phyloP scores from a whole-genome alignment of 1,140 invertebrate species.

The Triops longicaudatus region DNA sequence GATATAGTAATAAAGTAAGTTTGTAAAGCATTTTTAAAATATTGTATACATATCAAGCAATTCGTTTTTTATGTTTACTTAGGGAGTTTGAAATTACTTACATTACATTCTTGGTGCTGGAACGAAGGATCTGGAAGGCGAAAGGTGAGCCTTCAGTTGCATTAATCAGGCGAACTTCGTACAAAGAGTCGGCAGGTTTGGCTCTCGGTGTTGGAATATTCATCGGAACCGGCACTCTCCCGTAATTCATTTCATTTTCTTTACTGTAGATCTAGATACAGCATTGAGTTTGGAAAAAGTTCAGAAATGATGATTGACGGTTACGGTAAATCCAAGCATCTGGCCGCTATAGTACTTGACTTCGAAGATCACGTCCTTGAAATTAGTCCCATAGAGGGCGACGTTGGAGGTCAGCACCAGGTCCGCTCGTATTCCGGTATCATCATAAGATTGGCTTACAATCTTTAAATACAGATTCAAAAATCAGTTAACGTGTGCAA shows the following conservation, averaged over 20 bases:
- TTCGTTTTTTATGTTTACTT: too few relatives aligned
- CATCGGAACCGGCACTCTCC: slow-evolving; percentile 17
- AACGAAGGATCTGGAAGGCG: slow-evolving; percentile 18
- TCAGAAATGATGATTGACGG: neutral
- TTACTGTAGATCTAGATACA: slow-evolving; percentile 3
- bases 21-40: too few relatives aligned
- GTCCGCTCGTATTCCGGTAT: neutral
- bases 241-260: neutral
- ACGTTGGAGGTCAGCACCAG: neutral
- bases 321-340: slow-evolving; percentile 24
- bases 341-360: slow-evolving; percentile 23
- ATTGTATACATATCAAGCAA: too few relatives aligned
- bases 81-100: slow-evolving; percentile 8
- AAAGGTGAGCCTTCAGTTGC: slow-evolving; percentile 18
- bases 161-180: slow-evolving; percentile 21
- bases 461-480: slow-evolving; percentile 9
- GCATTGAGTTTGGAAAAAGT: neutral
- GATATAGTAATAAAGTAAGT: too few relatives aligned
- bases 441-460: neutral
- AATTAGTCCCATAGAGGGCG: slow-evolving; percentile 22
- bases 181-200: neutral
- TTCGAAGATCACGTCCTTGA: slow-evolving; percentile 13
- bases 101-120: slow-evolving; percentile 21
- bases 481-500: neutral
- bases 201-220: neutral